A percentile compares a stretch with the other conserved stretches of the same genome.
Conservation (phyloP, 1,140 invertebrate genomes). For the Calliphora vicina region DNA sequence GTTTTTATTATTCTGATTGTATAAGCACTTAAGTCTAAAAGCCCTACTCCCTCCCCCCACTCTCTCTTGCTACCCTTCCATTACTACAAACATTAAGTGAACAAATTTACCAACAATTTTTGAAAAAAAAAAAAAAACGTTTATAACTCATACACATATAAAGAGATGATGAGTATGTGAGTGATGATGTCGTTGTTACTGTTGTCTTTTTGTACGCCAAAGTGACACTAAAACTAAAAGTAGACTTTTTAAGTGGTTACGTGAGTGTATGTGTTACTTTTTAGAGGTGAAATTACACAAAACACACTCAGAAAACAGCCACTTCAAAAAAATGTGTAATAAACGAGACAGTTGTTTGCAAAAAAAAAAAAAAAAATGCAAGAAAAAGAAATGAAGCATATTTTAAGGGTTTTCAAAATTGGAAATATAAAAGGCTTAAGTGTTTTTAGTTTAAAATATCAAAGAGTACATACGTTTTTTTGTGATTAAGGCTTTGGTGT, state of each 20-base stretch:
- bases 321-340: background rate
- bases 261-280: background rate
- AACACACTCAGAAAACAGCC: background rate
- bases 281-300: background rate
- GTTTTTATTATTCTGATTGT: too few relatives aligned
- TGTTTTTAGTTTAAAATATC: background rate
- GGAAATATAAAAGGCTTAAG: background rate
- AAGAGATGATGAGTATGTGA: background rate
- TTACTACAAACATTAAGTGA: background rate
- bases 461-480: too few relatives aligned
- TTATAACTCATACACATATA: background rate
- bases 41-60: too few relatives aligned
- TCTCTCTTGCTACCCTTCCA: background rate
- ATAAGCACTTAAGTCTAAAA: too few relatives aligned
- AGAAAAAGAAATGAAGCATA: background rate
- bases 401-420: background rate
- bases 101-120: background rate
- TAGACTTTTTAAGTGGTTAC: conserved; percentile 13
- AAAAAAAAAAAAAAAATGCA: background rate
- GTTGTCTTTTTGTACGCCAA: background rate
- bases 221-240: conserved; percentile 5
- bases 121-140: background rate
- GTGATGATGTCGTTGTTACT: background rate
- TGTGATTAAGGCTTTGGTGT: too few relatives aligned
- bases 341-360: background rate